phyloP scores from a whole-genome alignment of 92 coral and sea anemone species.

The Desmophyllum pertusum region DNA sequence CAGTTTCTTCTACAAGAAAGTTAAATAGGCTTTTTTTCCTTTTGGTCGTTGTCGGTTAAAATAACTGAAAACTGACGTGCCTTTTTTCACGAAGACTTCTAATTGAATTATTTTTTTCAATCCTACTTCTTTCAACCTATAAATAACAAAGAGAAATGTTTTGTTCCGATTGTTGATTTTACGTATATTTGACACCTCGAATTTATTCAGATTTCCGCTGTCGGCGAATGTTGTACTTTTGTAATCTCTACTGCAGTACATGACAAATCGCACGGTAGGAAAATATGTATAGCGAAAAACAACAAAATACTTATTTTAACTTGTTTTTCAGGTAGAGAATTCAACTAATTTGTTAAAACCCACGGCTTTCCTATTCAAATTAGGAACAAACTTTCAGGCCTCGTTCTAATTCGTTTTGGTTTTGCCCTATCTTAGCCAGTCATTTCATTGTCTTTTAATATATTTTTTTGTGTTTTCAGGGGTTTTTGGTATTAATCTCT shows the following conservation, averaged over 20 bases:
- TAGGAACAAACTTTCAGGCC: not conserved
- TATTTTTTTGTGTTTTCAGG: not conserved
- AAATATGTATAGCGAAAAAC: not conserved
- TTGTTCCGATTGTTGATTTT: not conserved
- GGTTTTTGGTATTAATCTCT: not conserved
- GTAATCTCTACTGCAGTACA: constrained; percentile 1
- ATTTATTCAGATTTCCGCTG: constrained; percentile 5
- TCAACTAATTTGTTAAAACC: not conserved
- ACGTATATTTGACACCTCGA: not conserved
- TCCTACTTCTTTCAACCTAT: not conserved
- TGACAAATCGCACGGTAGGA: not conserved
- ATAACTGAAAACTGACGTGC: not conserved
- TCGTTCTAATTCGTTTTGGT: not conserved
- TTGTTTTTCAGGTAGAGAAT: not conserved
- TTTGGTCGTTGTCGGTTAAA: not conserved
- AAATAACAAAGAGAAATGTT: not conserved
- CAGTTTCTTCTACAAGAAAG: too few species aligned
- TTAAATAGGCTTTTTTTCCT: not conserved
- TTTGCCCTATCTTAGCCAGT: too few species aligned
- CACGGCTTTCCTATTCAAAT: not conserved
- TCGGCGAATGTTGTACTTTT: not conserved
- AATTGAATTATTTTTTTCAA: not conserved
- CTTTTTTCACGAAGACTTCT: not conserved
- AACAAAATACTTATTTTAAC: not conserved
- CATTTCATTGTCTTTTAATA: too few species aligned